Evolutionary conservation across 2,888 invertebrate genomes (phyloP).

Genomic region (Atethmia centrago): DNA sequence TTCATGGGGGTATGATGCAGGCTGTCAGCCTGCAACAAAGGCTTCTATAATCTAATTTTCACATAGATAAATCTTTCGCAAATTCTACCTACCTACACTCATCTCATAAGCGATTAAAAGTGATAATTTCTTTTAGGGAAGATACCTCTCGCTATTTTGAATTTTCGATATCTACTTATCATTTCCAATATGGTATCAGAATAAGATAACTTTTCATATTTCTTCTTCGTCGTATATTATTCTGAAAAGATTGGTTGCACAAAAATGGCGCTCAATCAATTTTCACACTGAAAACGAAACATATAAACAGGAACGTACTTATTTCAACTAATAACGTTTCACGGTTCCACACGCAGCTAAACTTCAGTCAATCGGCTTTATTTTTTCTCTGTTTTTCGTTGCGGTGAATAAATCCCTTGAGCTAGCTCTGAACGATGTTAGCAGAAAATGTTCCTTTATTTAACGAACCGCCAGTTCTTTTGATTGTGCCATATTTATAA

Average conservation of each 20-base stretch:
- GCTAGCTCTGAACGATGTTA: constrained; percentile 12
- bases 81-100: neutral
- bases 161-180: neutral
- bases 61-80: neutral
- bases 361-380: constrained; percentile 6
- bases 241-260: neutral
- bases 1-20: neutral
- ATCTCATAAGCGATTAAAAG: neutral
- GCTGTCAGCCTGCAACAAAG: no score
- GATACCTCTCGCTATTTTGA: neutral
- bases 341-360: neutral
- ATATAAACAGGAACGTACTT: neutral
- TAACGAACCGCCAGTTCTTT: constrained; percentile 5
- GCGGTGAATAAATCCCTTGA: constrained; percentile 32
- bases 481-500: neutral
- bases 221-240: neutral
- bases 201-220: neutral
- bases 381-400: constrained; percentile 1
- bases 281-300: neutral
- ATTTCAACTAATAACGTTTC: constrained; percentile 28
- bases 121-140: neutral
- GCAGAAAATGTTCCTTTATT: constrained; percentile 21
- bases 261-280: neutral
- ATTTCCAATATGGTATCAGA: neutral
- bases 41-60: neutral